Base-by-base conservation (phyloP, 2,797 vertebrate species). In the Sibirionetta formosa region DNA sequence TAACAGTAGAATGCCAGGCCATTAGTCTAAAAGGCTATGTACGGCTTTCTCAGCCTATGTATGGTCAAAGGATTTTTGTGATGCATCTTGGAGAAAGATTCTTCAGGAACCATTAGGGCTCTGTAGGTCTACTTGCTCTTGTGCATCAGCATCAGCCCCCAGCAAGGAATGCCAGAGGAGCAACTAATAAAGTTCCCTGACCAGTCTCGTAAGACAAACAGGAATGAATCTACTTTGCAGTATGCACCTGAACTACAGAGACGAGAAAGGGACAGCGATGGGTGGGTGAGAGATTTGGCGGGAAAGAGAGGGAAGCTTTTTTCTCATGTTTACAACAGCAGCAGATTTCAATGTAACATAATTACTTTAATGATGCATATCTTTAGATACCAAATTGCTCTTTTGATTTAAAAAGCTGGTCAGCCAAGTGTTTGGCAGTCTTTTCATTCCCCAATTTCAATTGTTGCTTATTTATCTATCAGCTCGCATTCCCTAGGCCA, bases 321-420 rank as follows among this genome's bases (percentile, higher is more conserved):
- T 98, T 94, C 96, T 97, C 97, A 96, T 85, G 97, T 96, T 97
- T 97, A 96, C 95, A 97, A 97, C 96, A 98, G 98, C 98, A 98
- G 98, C 98, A 98, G 97, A 96, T 98, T 98, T 98, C 98, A 98
- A 96, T 94, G 96, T 96, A 97, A 97, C 0, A 0, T 82, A 97
- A 98, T 98, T 96, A 97, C 94, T 97, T 98, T 97, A 97, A 98
- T 96, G 96, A 98, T 97, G 96, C 87, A 46, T 98, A 98, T 98
- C 97, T 97, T 96, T 97, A 97, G 97, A 97, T 98, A 97, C 96
- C 97, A 96, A 94, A 98, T 98, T 97, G 93, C 93, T 98, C 96
- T 97, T 97, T 94, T 94, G 95, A 98, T 98, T 97, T 97, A 96
- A 97, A 97, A 98, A 98, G 97, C 97, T 97, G 97, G 86, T 97